A percentile compares a stretch with the other conserved stretches of the same genome.
phyloP scores from a whole-genome alignment of 1,140 invertebrate species.

The Hyposmocoma kahamanoa region DNA sequence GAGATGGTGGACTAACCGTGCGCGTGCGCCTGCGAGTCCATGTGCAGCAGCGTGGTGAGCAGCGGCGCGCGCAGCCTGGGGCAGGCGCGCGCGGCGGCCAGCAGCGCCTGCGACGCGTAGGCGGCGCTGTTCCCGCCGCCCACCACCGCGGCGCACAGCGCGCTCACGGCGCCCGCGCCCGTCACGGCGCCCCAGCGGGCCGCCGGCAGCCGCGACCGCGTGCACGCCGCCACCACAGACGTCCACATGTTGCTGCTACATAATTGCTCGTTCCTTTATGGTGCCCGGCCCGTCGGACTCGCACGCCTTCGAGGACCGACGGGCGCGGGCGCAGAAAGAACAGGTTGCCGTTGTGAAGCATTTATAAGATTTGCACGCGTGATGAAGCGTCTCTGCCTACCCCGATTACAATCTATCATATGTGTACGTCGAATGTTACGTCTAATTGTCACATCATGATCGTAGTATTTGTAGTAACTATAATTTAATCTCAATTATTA shows the following conservation, averaged over 20 bases:
- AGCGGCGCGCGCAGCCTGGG: conserved; percentile 31
- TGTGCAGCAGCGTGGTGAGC: conserved; percentile 34
- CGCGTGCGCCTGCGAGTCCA: conserved; percentile 45
- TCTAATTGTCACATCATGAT: too few species aligned
- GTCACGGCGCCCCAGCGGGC: conserved; percentile 16
- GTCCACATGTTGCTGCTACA: conserved; percentile 62
- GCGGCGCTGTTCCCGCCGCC: conserved; percentile 19
- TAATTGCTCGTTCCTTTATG: too few species aligned
- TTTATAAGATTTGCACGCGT: too few species aligned
- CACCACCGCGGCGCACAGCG: conserved; percentile 32
- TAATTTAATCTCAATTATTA: too few species aligned
- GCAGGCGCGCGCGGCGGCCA: conserved; percentile 34
- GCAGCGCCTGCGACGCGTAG: conserved; percentile 27
- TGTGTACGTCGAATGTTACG: too few species aligned
- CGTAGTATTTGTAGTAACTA: too few species aligned
- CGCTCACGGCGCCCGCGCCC: conserved; percentile 22
- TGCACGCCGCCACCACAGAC: conserved; percentile 43
- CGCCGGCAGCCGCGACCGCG: conserved; percentile 14
- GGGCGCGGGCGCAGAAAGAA: too few species aligned
- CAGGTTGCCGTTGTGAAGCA: too few species aligned
- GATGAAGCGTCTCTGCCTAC: too few species aligned
- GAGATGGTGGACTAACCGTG: conserved; percentile 20
- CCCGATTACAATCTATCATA: too few species aligned
- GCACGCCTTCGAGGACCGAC: too few species aligned
- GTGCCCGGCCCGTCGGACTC: too few species aligned